Conservation (phyloP, 2,797 vertebrate genomes). For the Cephalopachus bancanus region DNA sequence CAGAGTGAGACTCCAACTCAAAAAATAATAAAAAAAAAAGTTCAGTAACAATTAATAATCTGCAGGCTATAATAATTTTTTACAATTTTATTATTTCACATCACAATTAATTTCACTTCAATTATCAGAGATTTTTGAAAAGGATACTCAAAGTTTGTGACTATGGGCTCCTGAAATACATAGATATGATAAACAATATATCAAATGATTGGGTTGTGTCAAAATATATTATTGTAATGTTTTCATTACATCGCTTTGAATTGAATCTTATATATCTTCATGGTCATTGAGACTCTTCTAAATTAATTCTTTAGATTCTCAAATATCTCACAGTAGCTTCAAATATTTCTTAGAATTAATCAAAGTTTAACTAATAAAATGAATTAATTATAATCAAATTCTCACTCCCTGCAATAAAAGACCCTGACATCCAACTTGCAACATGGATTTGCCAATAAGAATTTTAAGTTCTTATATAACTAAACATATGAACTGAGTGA, state of each 20-base stretch:
- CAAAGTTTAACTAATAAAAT: conserved; percentile 66
- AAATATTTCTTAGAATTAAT: conserved; percentile 72
- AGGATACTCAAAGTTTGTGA: conserved; percentile 74
- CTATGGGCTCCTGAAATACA: conserved; percentile 60
- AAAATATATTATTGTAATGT: conserved; percentile 64
- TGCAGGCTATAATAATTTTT: conserved; percentile 46
- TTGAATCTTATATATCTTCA: conserved; percentile 55
- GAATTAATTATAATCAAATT: conserved; percentile 60
- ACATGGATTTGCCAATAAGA: conserved; percentile 62
- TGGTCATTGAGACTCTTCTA: conserved; percentile 34
- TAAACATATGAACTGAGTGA: conserved; percentile 46
- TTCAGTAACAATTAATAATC: conserved; percentile 58
- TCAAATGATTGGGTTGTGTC: conserved; percentile 73
- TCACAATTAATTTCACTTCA: conserved; percentile 73
- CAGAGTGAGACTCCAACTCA: too few relatives aligned
- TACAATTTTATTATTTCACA: conserved; percentile 68
- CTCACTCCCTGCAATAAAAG: conserved; percentile 41
- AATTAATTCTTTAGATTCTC: conserved; percentile 65
- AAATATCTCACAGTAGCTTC: conserved; percentile 36
- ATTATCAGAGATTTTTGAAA: conserved; percentile 74
- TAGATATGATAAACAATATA: conserved; percentile 71
- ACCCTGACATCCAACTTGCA: neutral
- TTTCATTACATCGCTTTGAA: conserved; percentile 63
- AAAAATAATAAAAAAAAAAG: conserved; percentile 74
- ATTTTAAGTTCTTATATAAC: conserved; percentile 48